Evolutionary conservation across 2,797 vertebrate genomes (phyloP), one percentile per base, ranked within the genome.

Genomic region (Myoxocephalus aenaeus): DNA sequence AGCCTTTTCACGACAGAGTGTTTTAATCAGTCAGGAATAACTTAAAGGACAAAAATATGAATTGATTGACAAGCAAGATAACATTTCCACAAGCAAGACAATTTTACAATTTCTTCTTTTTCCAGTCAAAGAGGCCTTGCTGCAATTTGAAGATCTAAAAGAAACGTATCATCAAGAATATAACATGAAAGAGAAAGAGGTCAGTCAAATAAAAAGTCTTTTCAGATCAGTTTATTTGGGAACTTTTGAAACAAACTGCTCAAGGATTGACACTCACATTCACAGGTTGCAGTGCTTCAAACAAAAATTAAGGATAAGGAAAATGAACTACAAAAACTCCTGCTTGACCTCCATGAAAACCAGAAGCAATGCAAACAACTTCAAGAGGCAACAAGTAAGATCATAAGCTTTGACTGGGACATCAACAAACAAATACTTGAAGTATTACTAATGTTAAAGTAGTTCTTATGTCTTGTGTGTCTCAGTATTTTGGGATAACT

Each of bases 51-150:
- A 12, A 7, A 54, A 2, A 46, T 75, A 10, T 40, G 34, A 9
- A 48, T 7, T 32, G 25, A 42, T 58, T 48, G 5, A 5, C 12
- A 6, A 25, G 50, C 50, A 38, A 61, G 20, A 40, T n/a, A 61
- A 44, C 22, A 9, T 51, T 13, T 25, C 7, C 14, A 18, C 7
- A 57, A 65, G 8, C 17, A 69, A 46, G 7, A 58, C 0, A 13
- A 42, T 56, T 44, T 5, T 2, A 61, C 11, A 0, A 0, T 10
- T 73, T 18, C 15, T 2, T 70, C 1, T 34, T 64, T 74, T 80
- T 86, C 8, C 92, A 99, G 97, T 96, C 79, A 97, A 96, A 91
- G 95, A 97, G 84, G 93, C 81, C 79, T 81, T 94, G 81, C 93
- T 97, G 92, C 94, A 96, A 84, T 86, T 91, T 83, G 94, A 96